Conservation (phyloP, 2,888 invertebrate species). For the Apotomis turbidana region DNA sequence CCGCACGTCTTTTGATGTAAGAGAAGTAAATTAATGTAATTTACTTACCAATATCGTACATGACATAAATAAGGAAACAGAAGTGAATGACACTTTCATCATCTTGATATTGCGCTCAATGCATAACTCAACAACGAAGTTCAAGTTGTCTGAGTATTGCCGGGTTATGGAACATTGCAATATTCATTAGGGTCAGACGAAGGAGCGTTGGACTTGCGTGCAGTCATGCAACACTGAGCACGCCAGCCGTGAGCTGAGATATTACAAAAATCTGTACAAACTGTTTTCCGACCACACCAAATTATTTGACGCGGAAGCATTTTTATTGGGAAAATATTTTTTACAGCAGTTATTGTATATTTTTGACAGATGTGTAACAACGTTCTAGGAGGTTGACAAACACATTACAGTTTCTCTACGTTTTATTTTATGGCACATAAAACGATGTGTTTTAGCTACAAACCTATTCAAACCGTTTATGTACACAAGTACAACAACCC, state of each 20-base stretch:
- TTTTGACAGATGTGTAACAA: constrained; percentile 4
- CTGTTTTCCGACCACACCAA: neutral
- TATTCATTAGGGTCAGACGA: constrained; percentile 50
- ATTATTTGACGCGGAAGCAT: neutral
- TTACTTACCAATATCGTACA: neutral
- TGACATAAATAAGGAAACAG: neutral
- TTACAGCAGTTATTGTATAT: neutral
- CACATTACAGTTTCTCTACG: neutral
- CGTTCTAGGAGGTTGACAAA: constrained; percentile 2
- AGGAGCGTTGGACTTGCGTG: constrained; percentile 57
- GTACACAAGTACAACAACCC: too few relatives aligned
- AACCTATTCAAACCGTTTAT: neutral
- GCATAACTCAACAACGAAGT: constrained; percentile 14
- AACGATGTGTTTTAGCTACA: neutral
- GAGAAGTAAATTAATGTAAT: neutral
- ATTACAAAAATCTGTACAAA: constrained; percentile 10
- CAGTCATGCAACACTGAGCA: constrained; percentile 60
- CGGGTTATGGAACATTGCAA: constrained; percentile 42
- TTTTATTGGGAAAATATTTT: neutral
- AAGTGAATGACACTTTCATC: neutral
- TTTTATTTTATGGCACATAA: neutral
- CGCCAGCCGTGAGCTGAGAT: constrained; percentile 42
- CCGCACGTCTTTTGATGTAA: neutral
- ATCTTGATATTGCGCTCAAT: neutral
- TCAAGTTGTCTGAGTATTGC: neutral